Conservation (phyloP, 2,888 invertebrate genomes). For the Sphinx pinastri region DNA sequence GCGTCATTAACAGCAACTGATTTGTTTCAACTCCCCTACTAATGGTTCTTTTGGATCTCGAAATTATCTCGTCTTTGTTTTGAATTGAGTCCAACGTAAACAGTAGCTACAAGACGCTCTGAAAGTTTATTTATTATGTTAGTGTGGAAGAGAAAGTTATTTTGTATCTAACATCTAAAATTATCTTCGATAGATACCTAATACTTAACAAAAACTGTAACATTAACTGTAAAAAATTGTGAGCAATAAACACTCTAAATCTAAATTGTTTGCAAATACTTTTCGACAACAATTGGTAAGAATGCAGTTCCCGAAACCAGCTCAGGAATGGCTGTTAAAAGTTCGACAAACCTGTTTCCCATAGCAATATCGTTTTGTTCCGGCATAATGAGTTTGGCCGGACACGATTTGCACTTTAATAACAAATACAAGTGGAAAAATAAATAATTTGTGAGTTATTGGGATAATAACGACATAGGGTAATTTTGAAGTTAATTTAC, state of each 20-base stretch:
- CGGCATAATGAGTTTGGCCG: conserved; percentile 15
- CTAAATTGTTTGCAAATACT: not conserved
- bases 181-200: too few species aligned
- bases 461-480: too few species aligned
- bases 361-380: conserved; percentile 20
- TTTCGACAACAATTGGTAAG: conserved; percentile 7
- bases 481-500: too few species aligned
- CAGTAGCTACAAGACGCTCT: not conserved
- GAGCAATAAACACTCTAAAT: too few species aligned
- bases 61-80: conserved; percentile 2
- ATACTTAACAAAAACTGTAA: too few species aligned
- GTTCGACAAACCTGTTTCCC: conserved; percentile 25
- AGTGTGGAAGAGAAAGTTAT: too few species aligned
- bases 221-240: too few species aligned
- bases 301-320: conserved; percentile 21
- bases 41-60: conserved; percentile 14
- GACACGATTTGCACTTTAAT: not conserved
- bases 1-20: conserved; percentile 27
- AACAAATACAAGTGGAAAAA: not conserved
- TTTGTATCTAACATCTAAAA: too few species aligned
- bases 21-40: conserved; percentile 27
- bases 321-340: conserved; percentile 26
- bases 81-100: conserved; percentile 1
- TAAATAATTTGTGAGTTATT: too few species aligned
- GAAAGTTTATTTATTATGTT: not conserved